Evolutionary conservation across 2,797 vertebrate species (phyloP), one percentile per base, ranked within the genome.

Genomic region (Hypotaenidia philippensis): DNA sequence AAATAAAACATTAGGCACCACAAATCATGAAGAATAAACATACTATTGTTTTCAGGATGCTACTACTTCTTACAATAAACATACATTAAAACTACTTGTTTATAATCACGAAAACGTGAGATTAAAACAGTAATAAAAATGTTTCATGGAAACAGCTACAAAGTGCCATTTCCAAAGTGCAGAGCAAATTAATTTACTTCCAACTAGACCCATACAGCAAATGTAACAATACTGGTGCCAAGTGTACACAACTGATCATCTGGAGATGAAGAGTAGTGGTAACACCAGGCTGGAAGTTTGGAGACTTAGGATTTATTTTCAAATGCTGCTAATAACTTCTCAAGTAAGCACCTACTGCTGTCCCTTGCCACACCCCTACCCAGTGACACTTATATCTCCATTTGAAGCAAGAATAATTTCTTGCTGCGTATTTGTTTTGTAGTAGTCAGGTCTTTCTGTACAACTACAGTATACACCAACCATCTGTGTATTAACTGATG

Each of bases 1-100:
- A 88, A 93, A 87, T 70, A 86, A 74, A 88, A 34, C 40, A 94
- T 59, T n/a, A 75, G 88, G 55, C 32, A 88, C 44, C 72, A 87
- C 59, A 92, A 90, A 93, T 79, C 32, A 86, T 31, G 25, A 93
- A 92, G 66, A 85, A 63, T 21, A 74, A 92, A 60, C 25, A 68
- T 38, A 65, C 57, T 81, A 77, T 69, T 82, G 25, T 49, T 93
- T 79, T 65, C 41, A 41, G 40, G 64, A 94, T 59, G 52, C 21
- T 52, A 75, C 86, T 91, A 53, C 55, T 76, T 64, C 57, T 83
- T 64, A 50, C 59, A 86, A 65, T 89, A 72, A 92, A 77, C 9
- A 84, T 12, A 93, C 13, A 75, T 41, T 90, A 85, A 90, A 96
- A 91, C 64, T 34, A 66, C 38, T 87, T 9, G 57, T 16, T 72